phyloP scores from a whole-genome alignment of 2,113 vertebrate species.

The Carassius carassius region DNA sequence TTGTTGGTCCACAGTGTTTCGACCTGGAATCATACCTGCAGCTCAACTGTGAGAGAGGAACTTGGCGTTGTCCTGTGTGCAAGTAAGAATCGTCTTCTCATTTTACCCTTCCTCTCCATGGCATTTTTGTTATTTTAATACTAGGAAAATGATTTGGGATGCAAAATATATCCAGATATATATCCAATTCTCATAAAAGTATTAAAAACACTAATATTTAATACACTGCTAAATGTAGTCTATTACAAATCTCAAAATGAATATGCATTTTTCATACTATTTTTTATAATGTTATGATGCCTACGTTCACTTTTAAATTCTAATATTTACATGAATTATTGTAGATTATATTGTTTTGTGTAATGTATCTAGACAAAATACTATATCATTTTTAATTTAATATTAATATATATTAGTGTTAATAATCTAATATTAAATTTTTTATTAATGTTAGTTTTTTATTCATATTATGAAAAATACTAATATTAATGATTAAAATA shows the following conservation, averaged over 20 bases:
- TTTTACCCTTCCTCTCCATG: not conserved
- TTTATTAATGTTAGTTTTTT: not conserved
- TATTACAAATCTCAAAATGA: not conserved
- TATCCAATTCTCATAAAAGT: not conserved
- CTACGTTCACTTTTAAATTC: not conserved
- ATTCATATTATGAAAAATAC: not conserved
- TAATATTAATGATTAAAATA: not conserved
- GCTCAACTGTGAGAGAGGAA: slow-evolving; percentile 81
- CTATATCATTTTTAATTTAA: not conserved
- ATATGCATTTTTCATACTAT: not conserved
- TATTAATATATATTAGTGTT: not conserved
- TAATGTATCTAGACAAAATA: not conserved
- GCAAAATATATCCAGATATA: not conserved
- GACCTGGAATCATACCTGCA: slow-evolving; percentile 88
- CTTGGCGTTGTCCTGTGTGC: slow-evolving; percentile 84
- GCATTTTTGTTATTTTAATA: not conserved
- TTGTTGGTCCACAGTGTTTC: slow-evolving; percentile 76
- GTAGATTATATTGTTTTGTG: not conserved
- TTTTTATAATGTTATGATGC: not conserved
- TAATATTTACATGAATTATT: not conserved
- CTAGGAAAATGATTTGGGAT: not conserved
- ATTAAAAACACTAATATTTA: not conserved
- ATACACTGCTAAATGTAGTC: not conserved
- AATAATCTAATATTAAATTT: no score
- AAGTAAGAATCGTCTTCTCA: slow-evolving; percentile 63